Base-by-base conservation (phyloP, 2,797 vertebrate species). In the Mareca penelope region DNA sequence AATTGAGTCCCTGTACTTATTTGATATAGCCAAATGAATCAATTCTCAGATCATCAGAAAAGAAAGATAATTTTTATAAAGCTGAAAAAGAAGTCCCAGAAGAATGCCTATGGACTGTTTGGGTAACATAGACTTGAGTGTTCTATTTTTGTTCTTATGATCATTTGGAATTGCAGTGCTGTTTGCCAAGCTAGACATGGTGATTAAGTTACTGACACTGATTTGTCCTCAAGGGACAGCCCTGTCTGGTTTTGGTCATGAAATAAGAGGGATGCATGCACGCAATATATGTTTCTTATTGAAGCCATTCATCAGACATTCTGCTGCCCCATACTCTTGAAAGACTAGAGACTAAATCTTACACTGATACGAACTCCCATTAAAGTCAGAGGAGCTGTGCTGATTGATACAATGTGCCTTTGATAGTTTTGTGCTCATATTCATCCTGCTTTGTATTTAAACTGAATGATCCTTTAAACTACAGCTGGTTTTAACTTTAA, bases 381-480 rank as follows among this genome's bases (percentile, higher is more conserved):
- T 80, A 55, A 83, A 71, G 19, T 33, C 4, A 1, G 67, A 78
- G 83, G 52, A 81, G 31, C 61, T 44, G 16, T 61, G 68, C 73
- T 81, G 59, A 48, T 29, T 50, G 57, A 75, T 33, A 90, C 92
- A 85, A 50, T 39, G 61, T 80, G 87, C 24, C 81, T 83, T 73
- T 85, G 84, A 69, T 12, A 76, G 65, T 42, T 87, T 79, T 44
- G 59, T 69, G 50, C 57, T 73, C 53, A 17, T 71, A 61, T 75
- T 89, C 81, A 55, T 88, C 63, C 67, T 79, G 59, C 31, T 88
- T 85, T 90, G 92, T 77, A 33, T 87, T 92, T 77, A 80, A 82
- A 79, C 44, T 9, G 0, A 86, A 40, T 52, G 70, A 89, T 63
- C 83, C 50, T 53, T 93, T 82, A 89, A 92, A 59, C 75, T 80